These are phyloP conservation scores for Diarsia mendica DNA, from an alignment of 2,888 invertebrate genomes.

Conservation along the genomic window DNA sequence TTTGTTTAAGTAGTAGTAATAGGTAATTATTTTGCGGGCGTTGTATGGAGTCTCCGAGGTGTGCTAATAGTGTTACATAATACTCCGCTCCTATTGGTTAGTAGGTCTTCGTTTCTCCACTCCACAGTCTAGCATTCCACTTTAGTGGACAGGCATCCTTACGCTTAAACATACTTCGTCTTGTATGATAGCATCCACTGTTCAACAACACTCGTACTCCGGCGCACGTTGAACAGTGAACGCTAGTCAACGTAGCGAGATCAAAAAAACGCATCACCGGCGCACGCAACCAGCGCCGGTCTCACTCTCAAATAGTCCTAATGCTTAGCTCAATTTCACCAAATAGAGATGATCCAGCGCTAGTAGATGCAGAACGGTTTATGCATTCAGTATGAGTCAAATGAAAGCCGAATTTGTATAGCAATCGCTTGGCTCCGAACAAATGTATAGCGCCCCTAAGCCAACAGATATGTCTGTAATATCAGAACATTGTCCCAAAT, in stretches of 20 bases:
- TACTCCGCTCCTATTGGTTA: no score
- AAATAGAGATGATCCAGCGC: not conserved
- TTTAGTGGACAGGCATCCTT: no score
- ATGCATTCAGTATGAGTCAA: not conserved
- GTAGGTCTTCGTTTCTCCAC: no score
- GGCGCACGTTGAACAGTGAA: not conserved
- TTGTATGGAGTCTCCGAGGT: no score
- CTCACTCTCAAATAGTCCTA: not conserved
- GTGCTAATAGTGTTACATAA: no score
- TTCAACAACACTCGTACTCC: not conserved
- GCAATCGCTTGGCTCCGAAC: not conserved
- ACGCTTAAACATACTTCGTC: not conserved
- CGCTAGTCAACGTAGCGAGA: no score
- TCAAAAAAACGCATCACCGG: not conserved
- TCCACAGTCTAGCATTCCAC: no score
- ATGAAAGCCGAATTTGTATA: not conserved
- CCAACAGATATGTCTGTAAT: constrained; percentile 22
- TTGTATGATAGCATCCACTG: not conserved
- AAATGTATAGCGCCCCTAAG: not conserved
- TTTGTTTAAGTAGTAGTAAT: no score
- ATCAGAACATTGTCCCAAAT: constrained; percentile 37
- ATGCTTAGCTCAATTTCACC: not conserved
- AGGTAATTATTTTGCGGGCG: no score
- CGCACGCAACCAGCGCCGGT: not conserved
- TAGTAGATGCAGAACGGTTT: not conserved